phyloP scores from a whole-genome alignment of 2,797 vertebrate species.

The Telmatherina bonti region DNA sequence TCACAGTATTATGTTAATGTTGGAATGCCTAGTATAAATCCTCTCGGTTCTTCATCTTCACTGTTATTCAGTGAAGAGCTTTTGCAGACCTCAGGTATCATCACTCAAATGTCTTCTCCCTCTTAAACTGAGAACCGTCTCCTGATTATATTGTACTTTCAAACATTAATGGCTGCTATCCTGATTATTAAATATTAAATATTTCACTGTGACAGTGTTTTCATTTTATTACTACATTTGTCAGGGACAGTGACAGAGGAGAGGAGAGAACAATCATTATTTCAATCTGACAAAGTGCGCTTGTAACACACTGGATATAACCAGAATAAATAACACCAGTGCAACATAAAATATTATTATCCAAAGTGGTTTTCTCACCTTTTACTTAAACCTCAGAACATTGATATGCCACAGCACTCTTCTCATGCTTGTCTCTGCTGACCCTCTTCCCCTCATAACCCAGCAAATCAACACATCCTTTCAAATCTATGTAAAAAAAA shows the following conservation, averaged over 20 bases:
- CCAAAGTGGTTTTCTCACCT: not conserved
- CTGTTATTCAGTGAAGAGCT: conserved; percentile 40
- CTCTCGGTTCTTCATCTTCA: conserved; percentile 36
- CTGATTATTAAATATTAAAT: conserved; percentile 59
- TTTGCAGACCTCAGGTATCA: conserved; percentile 49
- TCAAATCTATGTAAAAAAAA: conserved; percentile 1
- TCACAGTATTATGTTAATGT: conserved; percentile 33
- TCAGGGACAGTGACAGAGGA: conserved; percentile 18
- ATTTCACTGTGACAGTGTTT: conserved; percentile 45
- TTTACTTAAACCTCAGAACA: not conserved
- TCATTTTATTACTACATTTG: conserved; percentile 51
- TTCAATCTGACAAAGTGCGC: conserved; percentile 40
- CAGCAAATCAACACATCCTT: not conserved
- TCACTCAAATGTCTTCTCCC: conserved; percentile 52
- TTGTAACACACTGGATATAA: not conserved
- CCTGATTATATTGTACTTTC: conserved; percentile 47
- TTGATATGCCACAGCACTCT: not conserved
- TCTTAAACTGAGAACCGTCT: conserved; percentile 58
- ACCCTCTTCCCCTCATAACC: conserved; percentile 1
- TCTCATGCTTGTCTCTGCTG: conserved; percentile 1
- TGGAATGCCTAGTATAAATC: conserved; percentile 23
- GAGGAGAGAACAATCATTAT: conserved; percentile 11
- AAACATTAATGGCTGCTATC: conserved; percentile 55
- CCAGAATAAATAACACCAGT: conserved; percentile 9
- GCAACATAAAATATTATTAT: conserved; percentile 6